Percentiles rank a stretch among this genome's conserved stretches.
phyloP scores from a whole-genome alignment of 2,113 vertebrate genomes.

The Podarcis raffonei region DNA sequence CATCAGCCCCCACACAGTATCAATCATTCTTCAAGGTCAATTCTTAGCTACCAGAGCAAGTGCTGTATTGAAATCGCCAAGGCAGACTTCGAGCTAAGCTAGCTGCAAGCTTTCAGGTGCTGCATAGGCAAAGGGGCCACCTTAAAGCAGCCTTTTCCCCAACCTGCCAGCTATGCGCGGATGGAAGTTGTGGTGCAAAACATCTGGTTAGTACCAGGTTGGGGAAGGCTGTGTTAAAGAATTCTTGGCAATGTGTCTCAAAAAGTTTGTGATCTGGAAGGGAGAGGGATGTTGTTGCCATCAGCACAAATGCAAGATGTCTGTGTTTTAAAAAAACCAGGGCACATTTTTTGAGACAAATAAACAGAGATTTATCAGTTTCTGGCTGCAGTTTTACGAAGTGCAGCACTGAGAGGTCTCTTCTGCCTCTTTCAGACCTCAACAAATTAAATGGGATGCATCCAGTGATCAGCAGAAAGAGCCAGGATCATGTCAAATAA shows the following conservation, averaged over 20 bases:
- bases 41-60: conserved; percentile 72
- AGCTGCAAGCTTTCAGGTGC: conserved; percentile 65
- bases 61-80: conserved; percentile 59
- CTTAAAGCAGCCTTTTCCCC: neutral
- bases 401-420: conserved; percentile 65
- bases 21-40: conserved; percentile 74
- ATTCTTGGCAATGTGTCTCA: conserved; percentile 63
- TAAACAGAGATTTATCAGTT: conserved; percentile 73
- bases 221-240: conserved; percentile 37
- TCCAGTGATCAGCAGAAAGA: conserved; percentile 46
- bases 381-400: conserved; percentile 66
- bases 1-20: conserved; percentile 67
- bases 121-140: conserved; percentile 22
- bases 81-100: conserved; percentile 53
- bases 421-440: conserved; percentile 64
- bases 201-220: too few relatives aligned
- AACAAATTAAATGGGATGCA: conserved; percentile 64
- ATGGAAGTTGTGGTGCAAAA: too few relatives aligned
- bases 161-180: too few relatives aligned
- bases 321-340: conserved; percentile 67
- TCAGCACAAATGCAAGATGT: conserved; percentile 55
- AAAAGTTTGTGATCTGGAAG: conserved; percentile 31
- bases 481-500: conserved; percentile 54
- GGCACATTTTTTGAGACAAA: conserved; percentile 59
- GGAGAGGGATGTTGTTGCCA: conserved; percentile 27